Evolutionary conservation across 2,113 vertebrate genomes (phyloP).

Genomic region (Pteropus alecto): DNA sequence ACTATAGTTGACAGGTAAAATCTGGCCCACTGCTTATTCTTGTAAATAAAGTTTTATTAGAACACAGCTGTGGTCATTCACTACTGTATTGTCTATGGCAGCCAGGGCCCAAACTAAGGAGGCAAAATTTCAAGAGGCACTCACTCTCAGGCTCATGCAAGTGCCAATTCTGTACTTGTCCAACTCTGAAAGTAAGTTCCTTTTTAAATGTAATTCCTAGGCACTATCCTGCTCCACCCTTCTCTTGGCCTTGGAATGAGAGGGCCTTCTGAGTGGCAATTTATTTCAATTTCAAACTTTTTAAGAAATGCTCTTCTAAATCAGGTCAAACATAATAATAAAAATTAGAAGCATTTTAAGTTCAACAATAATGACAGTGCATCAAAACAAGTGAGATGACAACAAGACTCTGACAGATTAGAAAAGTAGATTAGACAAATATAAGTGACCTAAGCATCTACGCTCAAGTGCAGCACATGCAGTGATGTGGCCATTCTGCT

Average conservation of each 20-base stretch:
- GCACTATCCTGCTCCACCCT: neutral
- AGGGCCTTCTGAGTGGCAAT: neutral
- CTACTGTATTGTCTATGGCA: neutral
- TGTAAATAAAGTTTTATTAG: neutral
- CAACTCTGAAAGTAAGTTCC: neutral
- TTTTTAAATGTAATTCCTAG: neutral
- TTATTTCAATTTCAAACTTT: neutral
- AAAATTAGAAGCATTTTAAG: neutral
- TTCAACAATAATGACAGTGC: neutral
- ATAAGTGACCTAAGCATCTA: neutral
- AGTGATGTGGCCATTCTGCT: neutral
- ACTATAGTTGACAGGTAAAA: neutral
- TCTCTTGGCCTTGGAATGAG: neutral
- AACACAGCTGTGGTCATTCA: neutral
- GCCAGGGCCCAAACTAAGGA: neutral
- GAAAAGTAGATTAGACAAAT: neutral
- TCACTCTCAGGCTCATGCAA: neutral
- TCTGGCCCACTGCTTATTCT: neutral
- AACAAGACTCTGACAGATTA: neutral
- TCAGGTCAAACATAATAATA: neutral
- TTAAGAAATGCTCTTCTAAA: neutral
- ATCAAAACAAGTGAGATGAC: neutral
- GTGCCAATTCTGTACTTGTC: neutral
- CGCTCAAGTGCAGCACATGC: neutral
- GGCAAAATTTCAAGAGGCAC: neutral